phyloP scores from a whole-genome alignment of 2,888 invertebrate genomes.

The Paralinhomoeus sp. region DNA sequence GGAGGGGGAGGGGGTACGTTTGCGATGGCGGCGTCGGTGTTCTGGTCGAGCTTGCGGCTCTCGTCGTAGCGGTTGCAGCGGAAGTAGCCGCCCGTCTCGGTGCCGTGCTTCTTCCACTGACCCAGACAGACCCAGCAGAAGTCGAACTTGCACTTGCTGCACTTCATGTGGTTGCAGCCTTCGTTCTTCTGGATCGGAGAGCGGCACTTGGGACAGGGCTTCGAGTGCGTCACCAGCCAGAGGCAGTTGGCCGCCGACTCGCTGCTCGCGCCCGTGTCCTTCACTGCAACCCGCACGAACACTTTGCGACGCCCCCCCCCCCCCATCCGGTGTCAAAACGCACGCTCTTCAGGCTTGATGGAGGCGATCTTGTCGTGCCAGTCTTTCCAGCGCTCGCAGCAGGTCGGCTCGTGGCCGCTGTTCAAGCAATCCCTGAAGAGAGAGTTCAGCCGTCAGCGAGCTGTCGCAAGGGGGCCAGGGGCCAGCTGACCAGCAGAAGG shows the following conservation, averaged over 20 bases:
- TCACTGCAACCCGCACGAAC: too few species aligned
- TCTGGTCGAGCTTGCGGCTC: conserved; percentile 40
- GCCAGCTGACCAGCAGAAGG: conserved; percentile 40
- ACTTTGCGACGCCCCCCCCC: too few species aligned
- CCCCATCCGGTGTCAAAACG: too few species aligned
- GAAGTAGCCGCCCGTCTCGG: conserved; percentile 46
- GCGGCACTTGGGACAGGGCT: conserved; percentile 46
- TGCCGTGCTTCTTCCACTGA: conserved; percentile 45
- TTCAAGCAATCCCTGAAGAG: conserved; percentile 34
- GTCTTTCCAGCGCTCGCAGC: conserved; percentile 41
- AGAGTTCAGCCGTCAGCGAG: not conserved
- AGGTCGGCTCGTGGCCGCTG: conserved; percentile 44
- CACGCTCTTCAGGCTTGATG: conserved; percentile 39
- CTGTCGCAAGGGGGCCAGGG: not conserved
- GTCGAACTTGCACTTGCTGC: conserved; percentile 38
- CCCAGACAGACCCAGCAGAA: conserved; percentile 51
- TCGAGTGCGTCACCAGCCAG: conserved; percentile 46
- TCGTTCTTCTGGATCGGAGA: conserved; percentile 48
- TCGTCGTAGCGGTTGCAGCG: conserved; percentile 42
- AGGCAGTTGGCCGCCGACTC: conserved; percentile 42
- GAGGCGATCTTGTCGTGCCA: conserved; percentile 40
- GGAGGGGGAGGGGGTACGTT: too few species aligned
- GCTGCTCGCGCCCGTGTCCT: conserved; percentile 14
- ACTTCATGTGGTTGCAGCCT: conserved; percentile 49
- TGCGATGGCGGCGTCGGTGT: conserved; percentile 35